These are phyloP conservation scores for Phrynocephalus vlangalii DNA, from an alignment of 2,797 vertebrate genomes.

Conservation along the genomic window DNA sequence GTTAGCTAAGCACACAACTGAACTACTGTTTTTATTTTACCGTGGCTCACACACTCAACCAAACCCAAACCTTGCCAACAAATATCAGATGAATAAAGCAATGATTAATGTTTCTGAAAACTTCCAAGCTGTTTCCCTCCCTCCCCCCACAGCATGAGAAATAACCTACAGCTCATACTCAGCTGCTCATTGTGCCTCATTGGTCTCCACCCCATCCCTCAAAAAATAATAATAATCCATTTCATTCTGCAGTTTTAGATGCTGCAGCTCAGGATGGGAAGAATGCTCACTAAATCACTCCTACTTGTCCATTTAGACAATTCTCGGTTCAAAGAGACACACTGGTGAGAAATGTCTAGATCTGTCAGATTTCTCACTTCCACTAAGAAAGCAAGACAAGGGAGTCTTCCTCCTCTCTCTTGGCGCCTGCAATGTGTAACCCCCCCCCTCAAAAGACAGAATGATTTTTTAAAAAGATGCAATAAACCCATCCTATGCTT, in stretches of 20 bases:
- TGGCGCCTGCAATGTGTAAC: too few relatives aligned
- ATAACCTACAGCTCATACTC: neutral
- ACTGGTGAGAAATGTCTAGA: too few relatives aligned
- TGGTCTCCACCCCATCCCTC: neutral
- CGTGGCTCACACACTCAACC: neutral
- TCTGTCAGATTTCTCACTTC: too few relatives aligned
- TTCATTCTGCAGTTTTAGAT: neutral
- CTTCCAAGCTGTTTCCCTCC: rapidly evolving
- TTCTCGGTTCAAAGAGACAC: too few relatives aligned
- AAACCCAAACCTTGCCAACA: neutral
- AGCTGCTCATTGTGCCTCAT: neutral
- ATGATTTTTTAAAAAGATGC: too few relatives aligned
- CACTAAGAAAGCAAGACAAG: neutral
- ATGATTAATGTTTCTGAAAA: neutral
- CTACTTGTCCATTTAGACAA: too few relatives aligned
- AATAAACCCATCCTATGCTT: too few relatives aligned
- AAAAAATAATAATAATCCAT: neutral
- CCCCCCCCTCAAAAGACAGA: too few relatives aligned
- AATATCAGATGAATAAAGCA: conserved; percentile 14
- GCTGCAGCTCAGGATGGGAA: neutral
- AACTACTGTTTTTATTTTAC: too few relatives aligned
- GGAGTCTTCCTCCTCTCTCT: too few relatives aligned
- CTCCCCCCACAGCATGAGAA: too few relatives aligned
- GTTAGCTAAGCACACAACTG: too few relatives aligned
- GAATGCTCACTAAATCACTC: neutral